Base-by-base conservation (phyloP, 2,113 vertebrate genomes). In the Gobius niger region DNA sequence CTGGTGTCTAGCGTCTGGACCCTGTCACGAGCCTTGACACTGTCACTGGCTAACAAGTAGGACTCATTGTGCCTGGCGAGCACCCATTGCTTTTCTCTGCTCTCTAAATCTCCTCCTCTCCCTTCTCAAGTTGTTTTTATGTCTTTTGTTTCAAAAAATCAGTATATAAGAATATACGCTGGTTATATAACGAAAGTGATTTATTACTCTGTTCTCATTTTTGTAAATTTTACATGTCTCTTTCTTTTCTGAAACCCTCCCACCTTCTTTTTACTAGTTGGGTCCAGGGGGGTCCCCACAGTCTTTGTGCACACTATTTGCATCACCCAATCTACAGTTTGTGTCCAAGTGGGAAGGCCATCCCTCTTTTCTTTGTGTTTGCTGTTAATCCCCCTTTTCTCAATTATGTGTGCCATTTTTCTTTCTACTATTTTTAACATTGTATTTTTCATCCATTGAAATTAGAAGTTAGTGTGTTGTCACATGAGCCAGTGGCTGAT, bases 1-100 rank as follows among this genome's bases (percentile, higher is more conserved):
- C 91, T 92, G 91, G 90, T 92, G 91, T 92, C 90, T 92, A 89
- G 90, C 84, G 90, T 92, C 91, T 92, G 90, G 90, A 90, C 90
- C 87, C 90, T 92, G 90, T 92, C 91, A 92, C 83, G 83, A 91
- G 92, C 86, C 82, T 82, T 91, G 88, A 92, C 91, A 91, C 90
- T 87, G 89, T 89, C 91, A 92, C 90, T 90, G 86, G 88, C 91
- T 90, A 92, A 92, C 90, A 91, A 92, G 91, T 91, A 89, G 87
- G 80, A 89, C 85, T 89, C 85, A 91, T 89, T 91, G 88, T 90
- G 88, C 87, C 84, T 87, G 78, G 85, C 90, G 18, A 86, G 87
- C 84, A 81, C 84, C 81, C 80, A 81, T 89, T 14, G 42, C 85
- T 76, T 70, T 83, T 63, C 63, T 70, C 67, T 76, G 73, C 56